Conservation (phyloP, 2,797 vertebrate species). For the Pachyuromys duprasi region DNA sequence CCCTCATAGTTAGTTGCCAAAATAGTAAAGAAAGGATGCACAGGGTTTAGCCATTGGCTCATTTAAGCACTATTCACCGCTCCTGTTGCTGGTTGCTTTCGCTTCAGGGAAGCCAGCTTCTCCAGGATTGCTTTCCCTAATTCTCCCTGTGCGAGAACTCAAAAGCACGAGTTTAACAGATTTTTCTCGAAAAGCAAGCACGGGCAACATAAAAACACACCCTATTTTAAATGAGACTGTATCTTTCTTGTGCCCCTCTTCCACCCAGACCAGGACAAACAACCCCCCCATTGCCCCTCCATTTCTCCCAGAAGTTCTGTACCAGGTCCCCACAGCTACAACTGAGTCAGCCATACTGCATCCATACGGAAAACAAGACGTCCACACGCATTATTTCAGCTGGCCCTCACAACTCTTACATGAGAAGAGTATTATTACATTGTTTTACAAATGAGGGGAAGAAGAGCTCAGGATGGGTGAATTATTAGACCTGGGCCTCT, state of each 20-base stretch:
- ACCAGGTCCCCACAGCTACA: background rate
- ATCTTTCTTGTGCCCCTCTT: background rate
- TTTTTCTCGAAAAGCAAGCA: slow-evolving; percentile 53
- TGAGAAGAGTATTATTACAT: background rate
- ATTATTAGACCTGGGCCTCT: background rate
- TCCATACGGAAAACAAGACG: background rate
- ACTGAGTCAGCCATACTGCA: background rate
- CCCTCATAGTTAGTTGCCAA: background rate
- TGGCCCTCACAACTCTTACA: background rate
- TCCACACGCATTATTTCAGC: background rate
- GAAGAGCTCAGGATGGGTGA: slow-evolving; percentile 23
- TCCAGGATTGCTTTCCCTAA: slow-evolving; percentile 3
- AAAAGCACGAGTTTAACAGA: background rate
- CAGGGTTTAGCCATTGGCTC: background rate
- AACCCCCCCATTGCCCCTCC: background rate
- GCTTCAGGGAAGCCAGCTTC: background rate
- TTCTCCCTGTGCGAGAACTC: slow-evolving; percentile 10
- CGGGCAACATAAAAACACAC: background rate
- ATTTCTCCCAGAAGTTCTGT: background rate
- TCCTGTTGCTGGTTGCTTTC: slow-evolving; percentile 23
- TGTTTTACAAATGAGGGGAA: background rate
- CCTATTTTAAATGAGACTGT: background rate
- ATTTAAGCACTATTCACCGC: background rate
- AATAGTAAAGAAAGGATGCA: background rate
- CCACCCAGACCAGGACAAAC: slow-evolving; percentile 3